A percentile compares a stretch with the other conserved stretches of the same genome.
phyloP scores from a whole-genome alignment of 35 echinoderm and acorn worm genomes.

The Lytechinus pictus region DNA sequence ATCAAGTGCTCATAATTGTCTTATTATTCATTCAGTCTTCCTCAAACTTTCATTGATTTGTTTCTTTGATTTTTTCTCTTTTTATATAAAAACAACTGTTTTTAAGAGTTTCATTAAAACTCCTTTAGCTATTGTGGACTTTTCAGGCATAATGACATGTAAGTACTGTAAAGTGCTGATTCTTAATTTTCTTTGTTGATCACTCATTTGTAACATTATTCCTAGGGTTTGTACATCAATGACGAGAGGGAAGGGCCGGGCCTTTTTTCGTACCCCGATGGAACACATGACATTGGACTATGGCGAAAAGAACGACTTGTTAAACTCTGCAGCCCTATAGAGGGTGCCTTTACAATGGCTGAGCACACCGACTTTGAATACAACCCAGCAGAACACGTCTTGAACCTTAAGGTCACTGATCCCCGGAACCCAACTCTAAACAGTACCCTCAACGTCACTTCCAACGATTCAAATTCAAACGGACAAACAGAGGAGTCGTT shows the following conservation, averaged over 20 bases:
- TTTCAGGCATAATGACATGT: too few species aligned
- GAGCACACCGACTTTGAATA: conserved; percentile 83
- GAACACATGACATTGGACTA: conserved; percentile 82
- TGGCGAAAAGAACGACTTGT: conserved; percentile 88
- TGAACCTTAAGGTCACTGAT: conserved; percentile 36
- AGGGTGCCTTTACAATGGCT: conserved; percentile 76
- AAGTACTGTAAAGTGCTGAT: too few species aligned
- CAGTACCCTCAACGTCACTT: background rate
- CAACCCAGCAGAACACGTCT: conserved; percentile 59
- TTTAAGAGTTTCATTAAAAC: too few species aligned
- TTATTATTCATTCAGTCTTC: too few species aligned
- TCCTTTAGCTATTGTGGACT: too few species aligned
- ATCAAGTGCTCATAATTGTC: too few species aligned
- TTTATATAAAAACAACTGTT: too few species aligned
- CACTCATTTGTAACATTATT: too few species aligned
- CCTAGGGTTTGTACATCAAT: conserved; percentile 91
- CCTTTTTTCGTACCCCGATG: conserved; percentile 73
- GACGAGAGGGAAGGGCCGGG: conserved; percentile 91
- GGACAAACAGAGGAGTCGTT: conserved; percentile 27
- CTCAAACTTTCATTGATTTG: too few species aligned
- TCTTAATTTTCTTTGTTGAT: too few species aligned
- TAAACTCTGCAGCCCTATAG: conserved; percentile 73
- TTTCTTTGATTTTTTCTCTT: too few species aligned
- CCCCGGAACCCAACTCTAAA: background rate
- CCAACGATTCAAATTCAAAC: background rate